phyloP scores from a whole-genome alignment of 2,797 vertebrate species.

The Uromys caudimaculatus region DNA sequence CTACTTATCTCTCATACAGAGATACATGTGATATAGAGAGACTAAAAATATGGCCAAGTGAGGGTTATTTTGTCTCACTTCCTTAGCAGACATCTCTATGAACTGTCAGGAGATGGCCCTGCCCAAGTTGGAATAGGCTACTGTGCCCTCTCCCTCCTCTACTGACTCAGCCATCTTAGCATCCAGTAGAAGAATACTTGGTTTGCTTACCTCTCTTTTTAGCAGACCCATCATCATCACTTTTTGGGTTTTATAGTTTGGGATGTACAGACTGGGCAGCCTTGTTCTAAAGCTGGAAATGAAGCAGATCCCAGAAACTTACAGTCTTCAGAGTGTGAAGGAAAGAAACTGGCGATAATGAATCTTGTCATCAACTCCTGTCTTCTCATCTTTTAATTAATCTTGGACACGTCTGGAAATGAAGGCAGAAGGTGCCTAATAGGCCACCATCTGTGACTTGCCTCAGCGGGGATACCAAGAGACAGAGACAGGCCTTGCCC shows the following conservation, averaged over 20 bases:
- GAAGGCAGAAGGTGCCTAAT: conserved; percentile 36
- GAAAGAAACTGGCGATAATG: not conserved
- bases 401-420: conserved; percentile 2
- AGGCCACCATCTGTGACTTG: conserved; percentile 12
- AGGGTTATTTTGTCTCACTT: not conserved
- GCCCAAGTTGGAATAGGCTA: not conserved
- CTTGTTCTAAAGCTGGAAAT: not conserved
- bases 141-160: not conserved
- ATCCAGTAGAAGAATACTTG: not conserved
- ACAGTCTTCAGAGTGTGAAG: not conserved
- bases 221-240: not conserved
- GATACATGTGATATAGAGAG: not conserved
- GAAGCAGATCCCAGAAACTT: not conserved
- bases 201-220: not conserved
- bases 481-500: not conserved
- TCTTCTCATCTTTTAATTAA: not conserved
- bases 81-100: not conserved
- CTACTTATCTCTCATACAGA: not conserved
- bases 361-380: not conserved
- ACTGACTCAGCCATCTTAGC: not conserved
- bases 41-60: not conserved
- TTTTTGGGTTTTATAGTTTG: not conserved
- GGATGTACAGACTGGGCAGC: not conserved
- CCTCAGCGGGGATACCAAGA: not conserved
- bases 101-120: not conserved